Percentiles rank a stretch among this genome's conserved stretches.
Conservation (phyloP, 2,888 invertebrate genomes). For the Polyommatus icarus region DNA sequence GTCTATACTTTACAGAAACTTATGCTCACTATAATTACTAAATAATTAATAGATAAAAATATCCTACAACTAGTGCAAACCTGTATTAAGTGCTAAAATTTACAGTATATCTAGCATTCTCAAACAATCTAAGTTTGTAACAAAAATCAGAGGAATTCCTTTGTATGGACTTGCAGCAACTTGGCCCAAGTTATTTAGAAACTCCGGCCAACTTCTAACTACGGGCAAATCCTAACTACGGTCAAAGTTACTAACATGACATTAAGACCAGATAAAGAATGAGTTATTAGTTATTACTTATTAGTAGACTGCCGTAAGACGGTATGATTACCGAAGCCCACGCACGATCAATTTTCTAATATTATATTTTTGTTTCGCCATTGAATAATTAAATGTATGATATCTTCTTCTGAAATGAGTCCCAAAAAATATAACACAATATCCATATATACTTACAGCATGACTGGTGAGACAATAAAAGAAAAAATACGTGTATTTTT, state of each 20-base stretch:
- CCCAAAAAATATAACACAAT: too few relatives aligned
- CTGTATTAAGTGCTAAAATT: background rate
- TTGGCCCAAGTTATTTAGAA: background rate
- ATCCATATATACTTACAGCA: too few relatives aligned
- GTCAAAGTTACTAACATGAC: background rate
- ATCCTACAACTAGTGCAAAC: background rate
- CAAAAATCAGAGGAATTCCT: constrained; percentile 4
- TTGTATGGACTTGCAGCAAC: background rate
- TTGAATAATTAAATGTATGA: too few relatives aligned
- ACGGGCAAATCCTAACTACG: background rate
- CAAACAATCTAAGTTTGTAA: background rate
- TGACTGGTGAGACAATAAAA: too few relatives aligned
- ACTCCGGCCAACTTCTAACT: background rate
- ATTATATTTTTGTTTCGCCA: too few relatives aligned
- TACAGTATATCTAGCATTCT: background rate
- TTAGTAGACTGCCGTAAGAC: background rate
- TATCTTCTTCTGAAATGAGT: too few relatives aligned
- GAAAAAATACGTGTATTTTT: too few relatives aligned
- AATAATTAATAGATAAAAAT: background rate
- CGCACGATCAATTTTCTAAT: background rate
- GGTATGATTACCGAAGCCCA: background rate
- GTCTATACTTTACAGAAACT: too few relatives aligned
- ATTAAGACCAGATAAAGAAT: background rate
- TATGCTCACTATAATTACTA: background rate
- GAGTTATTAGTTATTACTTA: too few relatives aligned